These are phyloP conservation scores for Danaus chrysippus DNA, from an alignment of 2,888 invertebrate species.

Conservation along the genomic window DNA sequence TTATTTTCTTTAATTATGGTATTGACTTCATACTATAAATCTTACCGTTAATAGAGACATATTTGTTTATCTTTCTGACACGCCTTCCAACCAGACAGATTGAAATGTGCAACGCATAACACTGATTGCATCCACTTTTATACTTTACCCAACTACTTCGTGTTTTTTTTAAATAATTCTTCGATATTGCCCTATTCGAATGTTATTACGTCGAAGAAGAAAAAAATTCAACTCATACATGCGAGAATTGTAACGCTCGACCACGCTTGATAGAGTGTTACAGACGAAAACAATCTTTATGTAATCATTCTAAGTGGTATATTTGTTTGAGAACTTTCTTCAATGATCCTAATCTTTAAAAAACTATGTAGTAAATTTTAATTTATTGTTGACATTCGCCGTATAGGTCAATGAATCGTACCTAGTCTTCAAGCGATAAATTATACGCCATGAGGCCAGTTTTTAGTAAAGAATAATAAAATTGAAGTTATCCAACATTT, in stretches of 20 bases:
- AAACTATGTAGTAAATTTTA: too few species aligned
- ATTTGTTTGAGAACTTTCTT: conserved; percentile 10
- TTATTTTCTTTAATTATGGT: not conserved
- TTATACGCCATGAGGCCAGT: too few species aligned
- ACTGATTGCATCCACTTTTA: conserved; percentile 62
- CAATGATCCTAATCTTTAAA: conserved; percentile 4
- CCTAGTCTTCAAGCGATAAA: too few species aligned
- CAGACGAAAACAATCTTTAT: conserved; percentile 18
- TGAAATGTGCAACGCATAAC: conserved; percentile 50
- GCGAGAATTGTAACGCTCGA: conserved; percentile 26
- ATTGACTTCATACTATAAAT: not conserved
- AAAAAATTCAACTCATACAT: conserved; percentile 23
- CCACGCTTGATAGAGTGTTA: conserved; percentile 16
- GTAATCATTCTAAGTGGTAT: conserved; percentile 4
- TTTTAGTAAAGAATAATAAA: too few species aligned
- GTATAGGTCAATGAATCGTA: too few species aligned
- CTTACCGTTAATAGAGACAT: conserved; percentile 73
- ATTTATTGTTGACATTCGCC: too few species aligned
- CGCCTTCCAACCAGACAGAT: conserved; percentile 47
- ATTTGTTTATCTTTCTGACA: conserved; percentile 35
- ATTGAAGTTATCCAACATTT: too few species aligned
- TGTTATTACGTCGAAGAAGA: conserved; percentile 27
- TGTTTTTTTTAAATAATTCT: conserved; percentile 28
- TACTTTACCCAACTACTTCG: conserved; percentile 57
- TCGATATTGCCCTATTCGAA: conserved; percentile 31